Percentiles rank a stretch among this genome's conserved stretches.
Evolutionary conservation across 2,888 invertebrate genomes (phyloP).

Genomic region (Drosophila paramelanica): DNA sequence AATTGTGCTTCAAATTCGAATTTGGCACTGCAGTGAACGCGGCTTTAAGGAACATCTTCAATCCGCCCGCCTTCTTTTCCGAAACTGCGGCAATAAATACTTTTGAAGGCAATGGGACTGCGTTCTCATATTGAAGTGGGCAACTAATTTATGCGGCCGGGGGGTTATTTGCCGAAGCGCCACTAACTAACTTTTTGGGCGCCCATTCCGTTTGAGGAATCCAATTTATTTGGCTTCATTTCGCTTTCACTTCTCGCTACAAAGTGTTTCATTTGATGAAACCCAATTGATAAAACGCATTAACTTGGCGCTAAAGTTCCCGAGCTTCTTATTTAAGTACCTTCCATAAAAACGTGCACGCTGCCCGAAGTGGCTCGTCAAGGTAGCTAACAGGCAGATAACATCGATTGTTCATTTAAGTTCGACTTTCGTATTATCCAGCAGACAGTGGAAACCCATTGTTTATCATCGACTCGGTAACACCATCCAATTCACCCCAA

Average conservation of each 20-base stretch:
- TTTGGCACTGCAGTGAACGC: too few relatives aligned
- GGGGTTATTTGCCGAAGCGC: slow-evolving; percentile 18
- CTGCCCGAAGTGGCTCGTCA: slow-evolving; percentile 21
- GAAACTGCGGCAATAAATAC: slow-evolving; percentile 28
- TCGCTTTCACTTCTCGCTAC: slow-evolving; percentile 43
- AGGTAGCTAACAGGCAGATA: slow-evolving; percentile 50
- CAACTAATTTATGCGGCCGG: slow-evolving; percentile 57
- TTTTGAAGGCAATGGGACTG: slow-evolving; percentile 15
- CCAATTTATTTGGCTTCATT: slow-evolving; percentile 73
- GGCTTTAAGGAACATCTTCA: slow-evolving; percentile 13
- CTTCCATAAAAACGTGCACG: slow-evolving; percentile 58
- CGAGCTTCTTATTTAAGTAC: slow-evolving; percentile 36
- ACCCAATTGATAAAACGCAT: slow-evolving; percentile 80
- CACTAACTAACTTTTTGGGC: slow-evolving; percentile 67
- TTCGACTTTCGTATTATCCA: slow-evolving; percentile 30
- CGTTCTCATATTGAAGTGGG: slow-evolving; percentile 9
- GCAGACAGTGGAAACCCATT: slow-evolving; percentile 33
- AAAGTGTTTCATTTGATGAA: slow-evolving; percentile 79
- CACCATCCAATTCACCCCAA: not conserved
- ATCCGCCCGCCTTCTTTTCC: slow-evolving; percentile 1
- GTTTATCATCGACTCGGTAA: slow-evolving; percentile 49
- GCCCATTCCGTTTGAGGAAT: slow-evolving; percentile 33
- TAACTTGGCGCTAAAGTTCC: slow-evolving; percentile 71
- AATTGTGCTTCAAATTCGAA: not conserved
- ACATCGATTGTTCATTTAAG: slow-evolving; percentile 68